Conservation (phyloP, 2,797 vertebrate genomes). For the Enteromius anoplus region DNA sequence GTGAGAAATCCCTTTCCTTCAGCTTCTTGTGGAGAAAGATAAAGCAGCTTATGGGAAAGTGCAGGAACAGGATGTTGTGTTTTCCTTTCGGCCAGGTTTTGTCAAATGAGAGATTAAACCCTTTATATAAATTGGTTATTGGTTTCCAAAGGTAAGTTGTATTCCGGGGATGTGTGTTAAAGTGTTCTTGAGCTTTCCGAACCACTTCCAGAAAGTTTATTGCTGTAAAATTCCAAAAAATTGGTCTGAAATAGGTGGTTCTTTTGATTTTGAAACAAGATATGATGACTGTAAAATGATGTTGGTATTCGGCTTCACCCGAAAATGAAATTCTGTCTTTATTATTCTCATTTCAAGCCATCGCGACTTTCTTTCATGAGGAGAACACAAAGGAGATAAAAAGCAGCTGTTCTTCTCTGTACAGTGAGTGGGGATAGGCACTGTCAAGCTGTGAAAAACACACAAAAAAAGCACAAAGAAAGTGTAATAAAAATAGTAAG, state of each 20-base stretch:
- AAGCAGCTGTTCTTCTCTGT: slow-evolving; percentile 3
- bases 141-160: slow-evolving; percentile 35
- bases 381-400: neutral
- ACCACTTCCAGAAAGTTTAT: slow-evolving; percentile 32
- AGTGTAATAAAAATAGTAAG: neutral
- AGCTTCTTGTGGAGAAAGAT: slow-evolving; percentile 50
- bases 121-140: slow-evolving; percentile 46
- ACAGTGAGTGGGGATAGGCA: neutral
- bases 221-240: neutral
- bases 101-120: slow-evolving; percentile 40
- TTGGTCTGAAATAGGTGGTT: neutral
- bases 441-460: neutral
- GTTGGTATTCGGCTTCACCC: too few relatives aligned
- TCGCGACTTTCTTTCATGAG: neutral
- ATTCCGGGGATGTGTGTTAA: slow-evolving; percentile 5
- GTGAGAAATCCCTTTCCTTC: slow-evolving; percentile 51
- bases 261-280: neutral
- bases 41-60: slow-evolving; percentile 42
- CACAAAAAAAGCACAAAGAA: neutral
- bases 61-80: slow-evolving; percentile 40
- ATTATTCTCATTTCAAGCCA: neutral
- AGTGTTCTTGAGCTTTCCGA: slow-evolving; percentile 19
- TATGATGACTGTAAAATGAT: neutral
- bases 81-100: slow-evolving; percentile 43
- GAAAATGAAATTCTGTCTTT: neutral